Evolutionary conservation across 2,113 vertebrate genomes (phyloP).

Genomic region (Eubucco bourcierii): DNA sequence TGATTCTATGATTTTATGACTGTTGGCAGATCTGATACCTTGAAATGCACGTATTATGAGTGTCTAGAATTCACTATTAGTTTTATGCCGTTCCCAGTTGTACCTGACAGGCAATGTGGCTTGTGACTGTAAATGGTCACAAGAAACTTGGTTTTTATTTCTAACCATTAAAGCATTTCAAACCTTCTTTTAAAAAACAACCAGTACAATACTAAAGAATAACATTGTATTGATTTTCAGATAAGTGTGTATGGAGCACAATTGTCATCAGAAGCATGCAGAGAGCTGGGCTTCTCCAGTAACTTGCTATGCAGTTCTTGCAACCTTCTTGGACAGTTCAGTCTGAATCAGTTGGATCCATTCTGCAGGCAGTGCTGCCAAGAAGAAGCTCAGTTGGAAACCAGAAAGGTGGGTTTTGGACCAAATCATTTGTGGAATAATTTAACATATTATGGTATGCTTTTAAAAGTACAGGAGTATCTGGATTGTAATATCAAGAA

Average conservation of each 20-base stretch:
- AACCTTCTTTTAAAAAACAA: neutral
- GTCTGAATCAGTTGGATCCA: slow-evolving; percentile 83
- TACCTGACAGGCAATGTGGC: neutral
- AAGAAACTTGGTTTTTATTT: neutral
- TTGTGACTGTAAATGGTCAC: neutral
- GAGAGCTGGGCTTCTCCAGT: slow-evolving; percentile 96
- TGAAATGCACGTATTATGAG: neutral
- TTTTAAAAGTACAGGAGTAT: neutral
- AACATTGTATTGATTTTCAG: slow-evolving; percentile 70
- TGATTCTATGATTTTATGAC: too few species aligned
- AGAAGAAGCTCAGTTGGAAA: slow-evolving; percentile 92
- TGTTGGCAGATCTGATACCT: neutral
- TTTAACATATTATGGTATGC: neutral
- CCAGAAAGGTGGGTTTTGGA: slow-evolving; percentile 84
- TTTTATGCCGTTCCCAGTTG: neutral
- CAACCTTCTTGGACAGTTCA: slow-evolving; percentile 93
- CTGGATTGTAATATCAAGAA: neutral
- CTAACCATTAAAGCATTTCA: neutral
- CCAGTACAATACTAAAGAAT: neutral
- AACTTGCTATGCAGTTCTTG: slow-evolving; percentile 97
- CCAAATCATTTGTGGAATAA: neutral
- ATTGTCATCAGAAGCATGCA: slow-evolving; percentile 91
- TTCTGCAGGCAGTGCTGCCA: slow-evolving; percentile 93
- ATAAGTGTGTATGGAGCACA: slow-evolving; percentile 82
- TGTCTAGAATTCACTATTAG: neutral